Percentiles rank a stretch among this genome's conserved stretches.
These are phyloP conservation scores for Megaceryle maxima DNA, from an alignment of 2,113 vertebrate genomes.

Conservation along the genomic window DNA sequence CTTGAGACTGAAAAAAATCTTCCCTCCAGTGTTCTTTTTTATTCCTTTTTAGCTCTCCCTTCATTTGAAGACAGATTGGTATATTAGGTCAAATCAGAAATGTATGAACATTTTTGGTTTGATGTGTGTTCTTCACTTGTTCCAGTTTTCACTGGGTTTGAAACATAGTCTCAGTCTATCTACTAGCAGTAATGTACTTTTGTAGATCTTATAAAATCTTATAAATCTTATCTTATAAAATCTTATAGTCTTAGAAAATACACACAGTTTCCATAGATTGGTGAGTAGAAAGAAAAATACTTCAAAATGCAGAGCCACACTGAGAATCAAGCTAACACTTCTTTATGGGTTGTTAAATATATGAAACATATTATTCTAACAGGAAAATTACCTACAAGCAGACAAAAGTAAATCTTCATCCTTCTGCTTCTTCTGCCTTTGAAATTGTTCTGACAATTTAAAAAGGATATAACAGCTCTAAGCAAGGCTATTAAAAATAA, in stretches of 20 bases:
- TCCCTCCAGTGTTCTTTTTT: not conserved
- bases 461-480: not conserved
- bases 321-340: not conserved
- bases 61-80: not conserved
- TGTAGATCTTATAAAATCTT: not conserved
- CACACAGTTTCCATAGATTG: not conserved
- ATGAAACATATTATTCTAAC: not conserved
- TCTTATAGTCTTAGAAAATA: not conserved
- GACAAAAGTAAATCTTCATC: not conserved
- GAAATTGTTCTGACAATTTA: not conserved
- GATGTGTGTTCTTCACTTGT: not conserved
- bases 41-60: not conserved
- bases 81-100: not conserved
- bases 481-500: not conserved
- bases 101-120: not conserved
- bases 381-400: not conserved
- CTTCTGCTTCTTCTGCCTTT: not conserved
- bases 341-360: not conserved
- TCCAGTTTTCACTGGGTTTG: not conserved
- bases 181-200: not conserved
- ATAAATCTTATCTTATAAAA: no score
- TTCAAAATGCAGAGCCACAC: not conserved
- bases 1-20: not conserved
- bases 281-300: not conserved
- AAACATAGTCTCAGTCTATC: not conserved